Evolutionary conservation across 2,113 vertebrate genomes (phyloP).

Genomic region (Cairina moschata): DNA sequence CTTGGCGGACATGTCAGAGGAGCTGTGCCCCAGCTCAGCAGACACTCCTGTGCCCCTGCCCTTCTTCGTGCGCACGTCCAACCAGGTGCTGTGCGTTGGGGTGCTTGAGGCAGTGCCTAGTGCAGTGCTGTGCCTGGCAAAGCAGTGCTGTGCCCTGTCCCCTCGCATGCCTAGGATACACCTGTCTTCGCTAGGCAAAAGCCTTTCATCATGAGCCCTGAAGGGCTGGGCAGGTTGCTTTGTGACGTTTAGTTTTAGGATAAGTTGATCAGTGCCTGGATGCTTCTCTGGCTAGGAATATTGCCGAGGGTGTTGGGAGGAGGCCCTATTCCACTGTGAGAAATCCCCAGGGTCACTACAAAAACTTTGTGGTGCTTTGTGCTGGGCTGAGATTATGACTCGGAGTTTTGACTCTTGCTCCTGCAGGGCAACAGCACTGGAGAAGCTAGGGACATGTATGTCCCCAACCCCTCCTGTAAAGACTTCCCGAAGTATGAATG

Average conservation of each 20-base stretch:
- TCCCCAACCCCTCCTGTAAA: constrained; percentile 95
- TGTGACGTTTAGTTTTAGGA: neutral
- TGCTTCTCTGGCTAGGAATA: neutral
- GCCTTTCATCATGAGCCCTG: neutral
- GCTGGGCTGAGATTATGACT: neutral
- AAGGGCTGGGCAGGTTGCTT: neutral
- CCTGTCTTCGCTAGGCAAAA: neutral
- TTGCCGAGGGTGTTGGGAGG: neutral
- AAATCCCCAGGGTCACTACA: neutral
- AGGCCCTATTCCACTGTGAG: neutral
- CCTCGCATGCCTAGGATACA: neutral
- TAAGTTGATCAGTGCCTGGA: neutral
- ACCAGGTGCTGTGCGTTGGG: constrained; percentile 83
- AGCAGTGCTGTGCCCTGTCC: neutral
- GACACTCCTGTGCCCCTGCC: constrained; percentile 92
- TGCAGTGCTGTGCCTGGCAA: neutral
- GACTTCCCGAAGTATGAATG: constrained; percentile 94
- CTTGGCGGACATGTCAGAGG: constrained; percentile 97
- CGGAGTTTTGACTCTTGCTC: neutral
- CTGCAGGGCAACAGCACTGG: constrained; percentile 86
- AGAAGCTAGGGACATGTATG: constrained; percentile 95
- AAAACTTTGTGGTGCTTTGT: neutral
- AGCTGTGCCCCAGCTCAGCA: constrained; percentile 94
- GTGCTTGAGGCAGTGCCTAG: neutral
- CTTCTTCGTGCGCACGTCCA: constrained; percentile 93